These are phyloP conservation scores for Paedocypris micromegethes DNA, from an alignment of 2,797 vertebrate species.

Conservation along the genomic window DNA sequence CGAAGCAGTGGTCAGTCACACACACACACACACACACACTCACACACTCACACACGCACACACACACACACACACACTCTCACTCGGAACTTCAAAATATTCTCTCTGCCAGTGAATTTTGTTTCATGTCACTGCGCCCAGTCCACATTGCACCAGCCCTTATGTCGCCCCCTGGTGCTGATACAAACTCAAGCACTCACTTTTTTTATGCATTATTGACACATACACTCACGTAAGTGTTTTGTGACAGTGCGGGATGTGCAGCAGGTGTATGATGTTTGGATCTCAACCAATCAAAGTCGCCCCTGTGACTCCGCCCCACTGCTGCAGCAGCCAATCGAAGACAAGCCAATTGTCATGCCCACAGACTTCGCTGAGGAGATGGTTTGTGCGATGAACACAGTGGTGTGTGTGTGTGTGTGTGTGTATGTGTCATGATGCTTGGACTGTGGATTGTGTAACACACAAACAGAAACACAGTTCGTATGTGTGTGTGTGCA, in stretches of 20 bases:
- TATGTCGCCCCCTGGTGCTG: too few relatives aligned
- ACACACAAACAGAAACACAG: slow-evolving; percentile 64
- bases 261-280: slow-evolving; percentile 88
- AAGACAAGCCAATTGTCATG: slow-evolving; percentile 89
- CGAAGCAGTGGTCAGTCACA: too few relatives aligned
- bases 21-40: too few relatives aligned
- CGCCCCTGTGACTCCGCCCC: slow-evolving; percentile 68
- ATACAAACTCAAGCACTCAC: too few relatives aligned
- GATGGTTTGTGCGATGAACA: slow-evolving; percentile 65
- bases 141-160: too few relatives aligned
- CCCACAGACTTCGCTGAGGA: slow-evolving; percentile 88
- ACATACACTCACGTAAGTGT: too few relatives aligned
- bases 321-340: slow-evolving; percentile 59
- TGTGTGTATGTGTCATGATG: slow-evolving; percentile 61
- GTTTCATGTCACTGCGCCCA: too few relatives aligned
- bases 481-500: not conserved
- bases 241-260: slow-evolving; percentile 77
- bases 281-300: slow-evolving; percentile 73
- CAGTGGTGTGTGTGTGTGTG: not conserved
- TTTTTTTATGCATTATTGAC: too few relatives aligned
- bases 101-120: too few relatives aligned
- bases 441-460: slow-evolving; percentile 89
- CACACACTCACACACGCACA: too few relatives aligned
- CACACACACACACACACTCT: too few relatives aligned
- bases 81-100: too few relatives aligned